Percentiles rank a stretch among this genome's conserved stretches.
Conservation (phyloP, 2,113 vertebrate genomes). For the Cebidichthys violaceus region DNA sequence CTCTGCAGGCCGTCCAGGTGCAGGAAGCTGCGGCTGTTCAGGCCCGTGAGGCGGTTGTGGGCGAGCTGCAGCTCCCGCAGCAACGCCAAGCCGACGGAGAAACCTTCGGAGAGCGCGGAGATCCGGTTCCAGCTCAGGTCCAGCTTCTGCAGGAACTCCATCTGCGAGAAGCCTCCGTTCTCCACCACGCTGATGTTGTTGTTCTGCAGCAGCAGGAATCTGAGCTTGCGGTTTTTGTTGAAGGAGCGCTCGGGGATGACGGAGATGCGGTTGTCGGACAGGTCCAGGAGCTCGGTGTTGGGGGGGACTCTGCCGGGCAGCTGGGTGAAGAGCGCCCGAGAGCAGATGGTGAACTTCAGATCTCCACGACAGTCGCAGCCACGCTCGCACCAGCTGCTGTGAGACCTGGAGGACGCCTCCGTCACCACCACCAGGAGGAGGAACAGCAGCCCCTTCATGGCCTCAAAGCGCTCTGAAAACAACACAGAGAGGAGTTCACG, state of each 20-base stretch:
- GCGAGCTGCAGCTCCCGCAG: constrained; percentile 82
- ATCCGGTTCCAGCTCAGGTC: constrained; percentile 85
- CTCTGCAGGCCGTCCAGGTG: constrained; percentile 83
- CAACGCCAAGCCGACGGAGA: constrained; percentile 79
- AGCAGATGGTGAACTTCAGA: constrained; percentile 82
- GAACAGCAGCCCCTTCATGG: constrained; percentile 61
- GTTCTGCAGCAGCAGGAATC: constrained; percentile 81
- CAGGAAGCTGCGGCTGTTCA: constrained; percentile 75
- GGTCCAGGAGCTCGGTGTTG: constrained; percentile 83
- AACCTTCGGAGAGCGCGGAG: constrained; percentile 68
- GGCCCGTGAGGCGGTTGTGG: constrained; percentile 76
- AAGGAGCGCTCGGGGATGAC: constrained; percentile 73
- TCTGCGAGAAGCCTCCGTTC: constrained; percentile 75
- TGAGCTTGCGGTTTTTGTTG: constrained; percentile 75
- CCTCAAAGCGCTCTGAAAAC: constrained; percentile 20
- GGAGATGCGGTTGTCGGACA: constrained; percentile 82
- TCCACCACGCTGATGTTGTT: constrained; percentile 80
- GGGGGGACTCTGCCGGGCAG: constrained; percentile 72
- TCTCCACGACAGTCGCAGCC: constrained; percentile 79
- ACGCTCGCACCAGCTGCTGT: constrained; percentile 52
- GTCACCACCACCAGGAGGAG: constrained; percentile 61
- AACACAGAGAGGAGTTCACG: not conserved
- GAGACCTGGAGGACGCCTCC: constrained; percentile 37
- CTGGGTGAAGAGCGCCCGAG: constrained; percentile 60
- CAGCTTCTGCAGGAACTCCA: constrained; percentile 84